Evolutionary conservation across 2,888 invertebrate species (phyloP).

Genomic region (Chromoteleia sp.): DNA sequence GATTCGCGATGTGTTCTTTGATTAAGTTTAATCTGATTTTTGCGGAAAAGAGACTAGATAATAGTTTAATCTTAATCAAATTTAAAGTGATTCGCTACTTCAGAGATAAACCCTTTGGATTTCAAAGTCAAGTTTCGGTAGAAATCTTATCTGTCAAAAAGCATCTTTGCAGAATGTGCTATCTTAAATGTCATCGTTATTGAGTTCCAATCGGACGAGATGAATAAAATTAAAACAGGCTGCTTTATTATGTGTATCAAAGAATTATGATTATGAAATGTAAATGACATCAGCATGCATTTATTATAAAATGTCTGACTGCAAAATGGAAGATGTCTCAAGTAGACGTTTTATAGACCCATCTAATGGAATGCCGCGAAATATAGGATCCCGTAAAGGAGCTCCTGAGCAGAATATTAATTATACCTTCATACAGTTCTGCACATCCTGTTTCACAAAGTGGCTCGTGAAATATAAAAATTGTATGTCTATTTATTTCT

Average conservation of each 20-base stretch:
- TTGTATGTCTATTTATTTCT: not conserved
- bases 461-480: conserved; percentile 8
- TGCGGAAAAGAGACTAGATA: conserved; percentile 19
- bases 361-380: conserved; percentile 8
- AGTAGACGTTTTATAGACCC: conserved; percentile 12
- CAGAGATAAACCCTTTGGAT: conserved; percentile 32
- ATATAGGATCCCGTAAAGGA: conserved; percentile 9
- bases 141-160: conserved; percentile 35
- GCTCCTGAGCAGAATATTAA: conserved; percentile 27
- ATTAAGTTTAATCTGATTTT: conserved; percentile 31
- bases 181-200: conserved; percentile 42
- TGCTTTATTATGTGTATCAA: too few relatives aligned
- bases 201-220: conserved; percentile 15
- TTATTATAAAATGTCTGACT: conserved; percentile 10
- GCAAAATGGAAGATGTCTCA: not conserved
- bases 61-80: conserved; percentile 38
- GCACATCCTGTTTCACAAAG: not conserved
- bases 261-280: too few relatives aligned
- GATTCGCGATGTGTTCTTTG: conserved; percentile 18
- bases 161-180: conserved; percentile 9
- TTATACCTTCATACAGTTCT: conserved; percentile 6
- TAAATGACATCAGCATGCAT: not conserved
- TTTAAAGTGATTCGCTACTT: conserved; percentile 35
- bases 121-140: conserved; percentile 21
- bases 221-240: conserved; percentile 2